Base-by-base conservation (phyloP, 2,797 vertebrate species). In the Xenentodon cancila region DNA sequence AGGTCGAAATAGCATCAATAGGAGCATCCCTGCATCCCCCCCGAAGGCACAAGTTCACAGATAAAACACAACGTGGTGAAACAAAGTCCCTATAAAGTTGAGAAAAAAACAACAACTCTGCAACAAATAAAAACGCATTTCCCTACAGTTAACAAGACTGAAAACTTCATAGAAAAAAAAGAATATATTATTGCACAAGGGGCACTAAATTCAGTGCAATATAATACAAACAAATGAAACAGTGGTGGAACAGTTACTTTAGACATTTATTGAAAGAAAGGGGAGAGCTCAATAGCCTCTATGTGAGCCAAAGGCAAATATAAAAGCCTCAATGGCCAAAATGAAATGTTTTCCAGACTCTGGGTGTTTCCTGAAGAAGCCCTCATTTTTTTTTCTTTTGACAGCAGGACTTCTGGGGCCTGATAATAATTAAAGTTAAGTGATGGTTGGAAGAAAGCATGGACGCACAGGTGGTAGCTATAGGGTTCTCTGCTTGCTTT, bases 391-490 rank as follows among this genome's bases (percentile, higher is more conserved):
- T 49, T 47, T 71, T 7, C 7, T 60, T 77, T 68, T 80, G 85
- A 86, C 64, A 67, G 70, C 43, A 49, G 55, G 50, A 18, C 71
- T 82, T 68, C 46, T 53, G 59, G 64, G 51, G 71, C 53, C 80
- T 90, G 82, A 88, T 75, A 84, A 87, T 66, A 88, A 88, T 88
- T 82, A 88, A 74, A 82, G 73, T 70, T 77, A 75, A 69, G 72
- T 78, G 64, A 86, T 78, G 71, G 75, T 67, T 80, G 79, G 81
- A 88, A 80, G 59, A 68, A 62, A 77, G 71, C 78, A 70, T 88
- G 78, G 81, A 84, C 85, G 81, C 77, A 82, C 89, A 93, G 89
- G 89, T 92, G 88, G 84, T 52, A 86, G 74, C 80, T 54, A 84
- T 87, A 84, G 71, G 88, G 78, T 75, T 56, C 43, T 56, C 34